These are phyloP conservation scores for Anodontia alba DNA, from an alignment of 2,888 invertebrate species.

Conservation along the genomic window DNA sequence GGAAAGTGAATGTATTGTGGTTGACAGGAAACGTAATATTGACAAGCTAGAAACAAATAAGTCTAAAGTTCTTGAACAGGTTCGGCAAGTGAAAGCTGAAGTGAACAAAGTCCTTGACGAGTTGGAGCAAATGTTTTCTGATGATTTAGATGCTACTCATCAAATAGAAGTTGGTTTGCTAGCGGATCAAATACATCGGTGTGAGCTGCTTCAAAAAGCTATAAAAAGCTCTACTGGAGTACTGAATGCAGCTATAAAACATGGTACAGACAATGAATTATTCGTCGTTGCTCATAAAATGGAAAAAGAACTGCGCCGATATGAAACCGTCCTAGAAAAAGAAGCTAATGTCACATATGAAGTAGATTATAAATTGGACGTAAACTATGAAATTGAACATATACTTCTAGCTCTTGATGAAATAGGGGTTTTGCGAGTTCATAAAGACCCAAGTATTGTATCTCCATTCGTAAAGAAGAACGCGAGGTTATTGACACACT, in stretches of 20 bases:
- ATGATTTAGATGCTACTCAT: slow-evolving; percentile 48
- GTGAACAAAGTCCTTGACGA: slow-evolving; percentile 51
- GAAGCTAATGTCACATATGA: slow-evolving; percentile 45
- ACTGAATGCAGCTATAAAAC: slow-evolving; percentile 50
- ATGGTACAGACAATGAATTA: slow-evolving; percentile 60
- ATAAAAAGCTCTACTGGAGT: slow-evolving; percentile 54
- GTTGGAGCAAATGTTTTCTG: slow-evolving; percentile 47
- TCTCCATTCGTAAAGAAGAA: slow-evolving; percentile 59
- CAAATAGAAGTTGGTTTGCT: slow-evolving; percentile 33
- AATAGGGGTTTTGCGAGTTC: slow-evolving; percentile 52
- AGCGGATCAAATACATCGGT: slow-evolving; percentile 54
- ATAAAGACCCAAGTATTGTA: slow-evolving; percentile 42
- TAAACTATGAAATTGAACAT: slow-evolving; percentile 63
- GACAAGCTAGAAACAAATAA: slow-evolving; percentile 51
- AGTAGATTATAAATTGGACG: slow-evolving; percentile 52
- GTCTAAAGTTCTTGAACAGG: slow-evolving; percentile 32
- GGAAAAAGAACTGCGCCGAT: slow-evolving; percentile 60
- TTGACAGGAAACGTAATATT: slow-evolving; percentile 52
- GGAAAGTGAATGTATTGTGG: slow-evolving; percentile 56
- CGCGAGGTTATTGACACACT: slow-evolving; percentile 33
- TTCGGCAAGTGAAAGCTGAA: slow-evolving; percentile 39
- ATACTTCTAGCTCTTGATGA: slow-evolving; percentile 56
- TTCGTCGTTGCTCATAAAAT: slow-evolving; percentile 61
- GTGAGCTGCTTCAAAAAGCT: slow-evolving; percentile 57
- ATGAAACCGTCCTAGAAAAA: slow-evolving; percentile 57